These are phyloP conservation scores for Cydia amplana DNA, from an alignment of 1,140 invertebrate species.

Conservation along the genomic window DNA sequence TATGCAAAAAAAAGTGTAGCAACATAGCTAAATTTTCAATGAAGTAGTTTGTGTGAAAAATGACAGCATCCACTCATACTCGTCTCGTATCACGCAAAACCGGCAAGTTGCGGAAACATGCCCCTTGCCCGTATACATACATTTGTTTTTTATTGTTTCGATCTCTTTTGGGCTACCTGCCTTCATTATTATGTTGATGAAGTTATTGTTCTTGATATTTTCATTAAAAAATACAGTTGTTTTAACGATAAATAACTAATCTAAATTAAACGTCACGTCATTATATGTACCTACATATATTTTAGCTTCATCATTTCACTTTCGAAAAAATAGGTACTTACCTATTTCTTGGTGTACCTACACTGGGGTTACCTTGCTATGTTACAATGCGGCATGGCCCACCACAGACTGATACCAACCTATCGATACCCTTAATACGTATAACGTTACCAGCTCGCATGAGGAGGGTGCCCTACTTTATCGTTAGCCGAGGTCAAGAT, in stretches of 20 bases:
- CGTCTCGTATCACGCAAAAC: too few species aligned
- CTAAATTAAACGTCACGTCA: too few species aligned
- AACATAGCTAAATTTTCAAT: too few species aligned
- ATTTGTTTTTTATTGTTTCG: not conserved
- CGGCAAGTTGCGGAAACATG: too few species aligned
- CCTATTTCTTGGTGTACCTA: not conserved
- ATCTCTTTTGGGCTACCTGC: not conserved
- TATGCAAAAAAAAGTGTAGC: too few species aligned
- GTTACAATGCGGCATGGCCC: constrained; percentile 32
- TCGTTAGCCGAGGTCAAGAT: constrained; percentile 46
- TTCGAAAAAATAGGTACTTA: not conserved
- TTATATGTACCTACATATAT: not conserved
- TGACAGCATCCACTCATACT: too few species aligned
- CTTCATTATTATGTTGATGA: not conserved
- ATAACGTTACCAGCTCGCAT: constrained; percentile 24
- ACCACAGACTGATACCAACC: constrained; percentile 15
- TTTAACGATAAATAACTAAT: not conserved
- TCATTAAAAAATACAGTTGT: constrained; percentile 23
- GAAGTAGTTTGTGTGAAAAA: too few species aligned
- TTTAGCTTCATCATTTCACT: not conserved
- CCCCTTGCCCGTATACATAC: too few species aligned
- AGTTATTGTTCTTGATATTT: not conserved
- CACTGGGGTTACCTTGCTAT: not conserved
- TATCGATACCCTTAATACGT: not conserved
- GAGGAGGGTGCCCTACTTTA: constrained; percentile 11